Evolutionary conservation across 2,888 invertebrate genomes (phyloP), one percentile per base, ranked within the genome.

Genomic region (Dione vanillae): DNA sequence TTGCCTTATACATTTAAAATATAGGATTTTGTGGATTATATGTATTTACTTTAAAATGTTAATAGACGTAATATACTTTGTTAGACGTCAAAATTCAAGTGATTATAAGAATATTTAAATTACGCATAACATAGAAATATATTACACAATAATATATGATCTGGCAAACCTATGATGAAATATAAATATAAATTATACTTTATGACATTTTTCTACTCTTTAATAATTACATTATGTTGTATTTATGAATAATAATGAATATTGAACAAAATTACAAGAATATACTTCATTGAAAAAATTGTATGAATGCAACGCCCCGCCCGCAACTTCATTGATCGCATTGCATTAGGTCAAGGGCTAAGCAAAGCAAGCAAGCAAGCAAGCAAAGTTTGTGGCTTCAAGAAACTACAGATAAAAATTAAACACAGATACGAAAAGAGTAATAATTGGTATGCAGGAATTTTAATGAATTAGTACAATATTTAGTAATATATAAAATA

Each of bases 341-440:
- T 89, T 89, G 89, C 88, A 91, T 85, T 88, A 78, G 90, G 90
- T 89, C 89, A 87, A 81, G 81, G 82, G 82, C n/a, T n/a, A n/a
- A n/a, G n/a, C n/a, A n/a, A n/a, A n/a, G n/a, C n/a, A n/a, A n/a
- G n/a, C n/a, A n/a, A n/a, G n/a, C n/a, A n/a, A n/a, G n/a, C n/a
- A n/a, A n/a, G n/a, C n/a, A n/a, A n/a, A 74, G 67, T 69, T 69
- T 74, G 73, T 73, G 75, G 59, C 47, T 64, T 37, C 51, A 61
- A 62, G 68, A 56, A 70, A 43, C n/a, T 11, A 19, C 41, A 10
- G 56, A 56, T 56, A 56, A n/a, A 37, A 35, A 37, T 9, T 9
- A 54, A 54, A 54, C 37, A 41, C 7, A 27, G 8, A 27, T 12
- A 52, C 19, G 6, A 19, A 49, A 20, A 10, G 6, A 6, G 11